Base-by-base conservation (phyloP, 2,888 invertebrate species). In the Hartigia nigra region DNA sequence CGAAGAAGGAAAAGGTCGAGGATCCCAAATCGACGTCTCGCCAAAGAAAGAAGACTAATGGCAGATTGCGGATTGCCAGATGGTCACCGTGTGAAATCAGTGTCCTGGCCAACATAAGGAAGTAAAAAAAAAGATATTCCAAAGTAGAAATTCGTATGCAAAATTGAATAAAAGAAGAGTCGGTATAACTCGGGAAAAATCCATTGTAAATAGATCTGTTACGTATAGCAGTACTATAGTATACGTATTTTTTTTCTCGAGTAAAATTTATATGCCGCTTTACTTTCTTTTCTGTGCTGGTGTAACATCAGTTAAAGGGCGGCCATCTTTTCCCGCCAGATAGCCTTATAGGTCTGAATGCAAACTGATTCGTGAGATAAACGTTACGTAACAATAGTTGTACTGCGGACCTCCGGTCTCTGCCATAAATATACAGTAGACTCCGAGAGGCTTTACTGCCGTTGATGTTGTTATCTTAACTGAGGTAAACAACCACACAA, bases 401-500 rank as follows among this genome's bases (percentile, higher is more conserved):
- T 2, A 55, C 55, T 23, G 14, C 14, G 55, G 55, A 5, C 55
- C 55, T 55, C 32, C 31, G 9, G 72, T 31, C 72, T 31, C 32
- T 14, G 34, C 78, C 78, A 76, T 78, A 78, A 78, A 78, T 78
- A 78, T 55, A 76, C 78, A 76, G 75, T 70, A 23, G 55, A 55
- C 55, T 23, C 75, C n/a, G 76, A 31, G 74, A 76, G 78, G 74
- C 74, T 79, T 79, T 76, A 79, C 78, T 76, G 78, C 55, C 36
- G 75, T 75, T 69, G 36, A 31, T 69, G 72, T 72, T 74, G 78
- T 79, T 79, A 79, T 79, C 78, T 79, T 37, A 74, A 74, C 78
- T 31, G 76, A 76, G 72, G 31, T 37, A 69, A 76, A 31, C 78
- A 76, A 31, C 76, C 78, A 76, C 31, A 5, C 32, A 32, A 31